These are phyloP conservation scores for Falcunculus frontatus DNA, from an alignment of 2,113 vertebrate species.

Conservation along the genomic window DNA sequence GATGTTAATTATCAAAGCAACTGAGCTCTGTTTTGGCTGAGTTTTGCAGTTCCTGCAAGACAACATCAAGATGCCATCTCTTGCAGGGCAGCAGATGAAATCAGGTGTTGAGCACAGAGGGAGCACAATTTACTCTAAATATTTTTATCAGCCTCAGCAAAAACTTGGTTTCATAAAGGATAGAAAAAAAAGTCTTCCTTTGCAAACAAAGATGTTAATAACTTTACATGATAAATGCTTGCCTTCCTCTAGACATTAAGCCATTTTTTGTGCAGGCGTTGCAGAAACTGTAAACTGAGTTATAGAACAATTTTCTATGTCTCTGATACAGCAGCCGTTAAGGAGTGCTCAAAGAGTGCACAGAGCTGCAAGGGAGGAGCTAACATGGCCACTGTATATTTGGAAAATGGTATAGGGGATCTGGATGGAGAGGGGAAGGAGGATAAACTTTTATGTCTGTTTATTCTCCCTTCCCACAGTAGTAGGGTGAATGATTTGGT, in stretches of 20 bases:
- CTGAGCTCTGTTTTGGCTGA: conserved; percentile 74
- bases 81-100: conserved; percentile 73
- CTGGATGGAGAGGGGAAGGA: neutral
- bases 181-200: conserved; percentile 7
- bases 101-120: conserved; percentile 75
- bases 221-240: conserved; percentile 71
- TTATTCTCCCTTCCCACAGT: neutral
- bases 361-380: neutral
- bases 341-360: neutral
- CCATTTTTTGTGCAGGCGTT: conserved; percentile 69
- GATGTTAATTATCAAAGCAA: conserved; percentile 73
- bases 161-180: conserved; percentile 73
- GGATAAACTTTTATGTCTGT: neutral
- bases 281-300: conserved; percentile 77
- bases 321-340: conserved; percentile 75
- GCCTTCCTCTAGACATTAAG: conserved; percentile 74
- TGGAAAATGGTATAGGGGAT: neutral
- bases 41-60: conserved; percentile 75
- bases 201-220: conserved; percentile 70
- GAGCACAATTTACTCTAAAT: conserved; percentile 59
- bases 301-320: conserved; percentile 75
- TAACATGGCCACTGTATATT: neutral
- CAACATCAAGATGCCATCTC: conserved; percentile 68
- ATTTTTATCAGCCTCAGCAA: conserved; percentile 75
- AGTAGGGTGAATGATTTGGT: neutral